phyloP scores from a whole-genome alignment of 2,113 vertebrate species.

The Toxotes jaculatrix region DNA sequence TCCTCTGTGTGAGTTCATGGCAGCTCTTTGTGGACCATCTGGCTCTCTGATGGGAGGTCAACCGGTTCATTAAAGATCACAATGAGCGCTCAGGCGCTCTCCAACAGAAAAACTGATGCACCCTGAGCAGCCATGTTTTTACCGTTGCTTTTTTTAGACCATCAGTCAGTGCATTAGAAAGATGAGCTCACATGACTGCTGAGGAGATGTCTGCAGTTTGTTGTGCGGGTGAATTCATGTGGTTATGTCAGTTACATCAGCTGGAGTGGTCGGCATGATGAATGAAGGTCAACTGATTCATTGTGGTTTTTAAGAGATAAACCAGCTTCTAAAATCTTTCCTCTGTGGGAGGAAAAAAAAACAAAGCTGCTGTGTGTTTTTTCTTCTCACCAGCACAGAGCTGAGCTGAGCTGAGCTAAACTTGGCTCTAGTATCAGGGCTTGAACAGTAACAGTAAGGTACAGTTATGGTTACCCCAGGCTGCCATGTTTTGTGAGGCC shows the following conservation, averaged over 20 bases:
- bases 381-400: too few relatives aligned
- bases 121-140: background rate
- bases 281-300: background rate
- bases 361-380: too few relatives aligned
- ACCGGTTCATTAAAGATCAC: conserved; percentile 17
- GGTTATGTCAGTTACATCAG: background rate
- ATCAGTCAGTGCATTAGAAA: background rate
- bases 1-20: background rate
- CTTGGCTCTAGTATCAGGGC: too few relatives aligned
- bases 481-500: too few relatives aligned
- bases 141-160: background rate
- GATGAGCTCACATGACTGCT: rapidly evolving
- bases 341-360: background rate
- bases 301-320: background rate
- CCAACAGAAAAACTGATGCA: background rate
- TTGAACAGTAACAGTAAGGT: too few relatives aligned
- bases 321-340: background rate
- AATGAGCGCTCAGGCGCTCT: background rate
- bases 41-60: conserved; percentile 35
- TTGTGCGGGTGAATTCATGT: background rate
- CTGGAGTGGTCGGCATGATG: too few relatives aligned
- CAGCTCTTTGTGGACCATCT: background rate
- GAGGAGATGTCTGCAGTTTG: conserved; percentile 9
- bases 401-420: too few relatives aligned
- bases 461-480: too few relatives aligned